phyloP scores from a whole-genome alignment of 2,113 vertebrate genomes.

The Cisticola juncidis region DNA sequence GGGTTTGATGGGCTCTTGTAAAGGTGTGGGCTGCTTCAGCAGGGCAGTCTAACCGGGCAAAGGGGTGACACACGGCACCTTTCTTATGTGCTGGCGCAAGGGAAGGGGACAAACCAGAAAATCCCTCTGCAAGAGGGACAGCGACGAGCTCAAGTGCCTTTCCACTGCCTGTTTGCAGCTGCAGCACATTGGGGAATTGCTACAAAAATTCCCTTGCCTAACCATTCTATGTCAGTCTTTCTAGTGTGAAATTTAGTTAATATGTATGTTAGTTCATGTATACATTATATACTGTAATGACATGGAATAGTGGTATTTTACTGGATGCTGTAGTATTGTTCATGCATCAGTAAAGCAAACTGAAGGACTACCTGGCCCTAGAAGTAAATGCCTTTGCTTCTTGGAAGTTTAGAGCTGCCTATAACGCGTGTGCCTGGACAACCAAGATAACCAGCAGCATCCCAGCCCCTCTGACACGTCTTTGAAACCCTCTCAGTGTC shows the following conservation, averaged over 20 bases:
- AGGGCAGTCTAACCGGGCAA: too few species aligned
- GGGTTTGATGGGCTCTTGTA: neutral
- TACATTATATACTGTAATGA: neutral
- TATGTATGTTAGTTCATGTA: neutral
- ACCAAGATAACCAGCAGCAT: neutral
- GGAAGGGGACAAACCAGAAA: neutral
- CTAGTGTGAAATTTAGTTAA: neutral
- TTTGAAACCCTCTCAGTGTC: neutral
- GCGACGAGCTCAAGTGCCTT: neutral
- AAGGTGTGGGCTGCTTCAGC: neutral
- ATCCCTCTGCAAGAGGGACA: neutral
- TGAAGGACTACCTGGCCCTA: neutral
- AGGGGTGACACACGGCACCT: fast-evolving
- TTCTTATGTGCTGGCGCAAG: neutral
- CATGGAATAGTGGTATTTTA: neutral
- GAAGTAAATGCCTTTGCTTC: neutral
- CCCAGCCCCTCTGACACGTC: neutral
- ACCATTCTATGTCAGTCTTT: neutral
- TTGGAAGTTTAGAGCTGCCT: neutral
- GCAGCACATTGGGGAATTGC: fast-evolving
- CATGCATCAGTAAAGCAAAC: neutral
- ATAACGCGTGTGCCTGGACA: neutral
- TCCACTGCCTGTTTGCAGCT: neutral
- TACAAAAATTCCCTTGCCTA: neutral
- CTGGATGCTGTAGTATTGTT: neutral